These are phyloP conservation scores for Argyrosomus regius DNA, from an alignment of 2,797 vertebrate genomes.

Conservation along the genomic window DNA sequence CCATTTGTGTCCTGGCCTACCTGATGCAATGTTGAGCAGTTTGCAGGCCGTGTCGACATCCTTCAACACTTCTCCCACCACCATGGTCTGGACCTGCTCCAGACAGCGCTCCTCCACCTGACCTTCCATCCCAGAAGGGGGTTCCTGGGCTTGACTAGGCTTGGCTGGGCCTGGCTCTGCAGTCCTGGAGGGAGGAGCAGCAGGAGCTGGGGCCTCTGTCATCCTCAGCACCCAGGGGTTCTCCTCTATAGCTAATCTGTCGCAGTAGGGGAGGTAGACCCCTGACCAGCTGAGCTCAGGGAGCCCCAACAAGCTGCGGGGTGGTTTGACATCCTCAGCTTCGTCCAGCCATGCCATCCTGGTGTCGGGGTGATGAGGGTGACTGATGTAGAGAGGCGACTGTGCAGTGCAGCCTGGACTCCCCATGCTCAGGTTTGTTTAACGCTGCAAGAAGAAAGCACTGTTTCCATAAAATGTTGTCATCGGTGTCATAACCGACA, in stretches of 20 bases:
- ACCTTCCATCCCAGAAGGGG: slow-evolving; percentile 80
- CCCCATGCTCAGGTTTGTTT: slow-evolving; percentile 83
- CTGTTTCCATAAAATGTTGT: slow-evolving; percentile 1
- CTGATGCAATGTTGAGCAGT: slow-evolving; percentile 93
- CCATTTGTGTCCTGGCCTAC: slow-evolving; percentile 72
- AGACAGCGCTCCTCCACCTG: slow-evolving; percentile 91
- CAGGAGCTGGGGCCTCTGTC: slow-evolving; percentile 57
- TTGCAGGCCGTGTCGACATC: slow-evolving; percentile 97
- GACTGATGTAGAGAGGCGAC: slow-evolving; percentile 60
- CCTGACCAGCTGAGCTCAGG: slow-evolving; percentile 86
- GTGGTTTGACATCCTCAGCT: slow-evolving; percentile 82
- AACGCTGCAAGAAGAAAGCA: slow-evolving; percentile 29
- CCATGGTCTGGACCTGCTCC: slow-evolving; percentile 96
- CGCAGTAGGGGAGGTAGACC: slow-evolving; percentile 89
- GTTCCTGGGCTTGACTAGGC: slow-evolving; percentile 85
- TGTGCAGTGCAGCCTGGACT: slow-evolving; percentile 82
- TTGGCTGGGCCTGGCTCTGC: slow-evolving; percentile 82
- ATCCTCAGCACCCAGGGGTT: slow-evolving; percentile 84
- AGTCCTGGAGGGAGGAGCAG: slow-evolving; percentile 34
- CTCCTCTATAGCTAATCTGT: slow-evolving; percentile 86
- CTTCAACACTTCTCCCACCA: slow-evolving; percentile 95
- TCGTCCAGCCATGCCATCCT: slow-evolving; percentile 77
- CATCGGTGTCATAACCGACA: slow-evolving; percentile 1
- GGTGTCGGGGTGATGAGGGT: slow-evolving; percentile 80
- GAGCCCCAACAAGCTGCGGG: slow-evolving; percentile 60